Percentiles rank a stretch among this genome's conserved stretches.
Evolutionary conservation across 2,888 invertebrate genomes (phyloP).

Genomic region (Drosophila rellima): DNA sequence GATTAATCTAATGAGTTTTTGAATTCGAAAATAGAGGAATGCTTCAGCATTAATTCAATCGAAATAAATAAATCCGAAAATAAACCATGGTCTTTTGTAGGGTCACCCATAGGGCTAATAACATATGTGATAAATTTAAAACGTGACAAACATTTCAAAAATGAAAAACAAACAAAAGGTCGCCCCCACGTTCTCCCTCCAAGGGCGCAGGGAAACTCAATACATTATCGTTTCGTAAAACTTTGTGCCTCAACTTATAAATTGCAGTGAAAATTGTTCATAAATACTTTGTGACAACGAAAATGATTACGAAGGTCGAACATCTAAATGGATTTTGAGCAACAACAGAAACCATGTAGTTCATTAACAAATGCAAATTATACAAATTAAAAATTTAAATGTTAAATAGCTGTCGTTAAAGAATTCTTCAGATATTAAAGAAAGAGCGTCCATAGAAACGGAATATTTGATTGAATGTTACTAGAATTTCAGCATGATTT

Average conservation of each 20-base stretch:
- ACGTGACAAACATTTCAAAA: conserved; percentile 48
- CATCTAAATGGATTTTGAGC: conserved; percentile 10
- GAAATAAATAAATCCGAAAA: conserved; percentile 4
- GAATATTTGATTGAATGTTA: conserved; percentile 16
- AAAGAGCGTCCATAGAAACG: conserved; percentile 31
- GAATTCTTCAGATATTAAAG: conserved; percentile 12
- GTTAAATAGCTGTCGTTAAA: conserved; percentile 3
- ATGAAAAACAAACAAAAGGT: conserved; percentile 37
- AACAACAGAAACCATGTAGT: conserved; percentile 7
- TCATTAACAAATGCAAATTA: conserved; percentile 20
- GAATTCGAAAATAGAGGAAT: conserved; percentile 1
- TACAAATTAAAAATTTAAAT: conserved; percentile 26
- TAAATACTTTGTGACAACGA: conserved; percentile 13
- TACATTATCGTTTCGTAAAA: conserved; percentile 58
- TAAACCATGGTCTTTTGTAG: conserved; percentile 14
- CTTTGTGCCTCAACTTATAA: conserved; percentile 53
- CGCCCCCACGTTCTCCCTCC: conserved; percentile 18
- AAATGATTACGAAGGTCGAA: conserved; percentile 24
- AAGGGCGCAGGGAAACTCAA: conserved; percentile 29
- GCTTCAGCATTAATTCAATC: not conserved
- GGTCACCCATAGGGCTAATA: conserved; percentile 41
- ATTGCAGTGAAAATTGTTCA: conserved; percentile 59
- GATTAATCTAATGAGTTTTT: not conserved
- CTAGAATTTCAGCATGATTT: conserved; percentile 15
- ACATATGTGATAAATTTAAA: conserved; percentile 13